These are phyloP conservation scores for Sclerurus mexicanus DNA, from an alignment of 2,113 vertebrate genomes.

Conservation along the genomic window DNA sequence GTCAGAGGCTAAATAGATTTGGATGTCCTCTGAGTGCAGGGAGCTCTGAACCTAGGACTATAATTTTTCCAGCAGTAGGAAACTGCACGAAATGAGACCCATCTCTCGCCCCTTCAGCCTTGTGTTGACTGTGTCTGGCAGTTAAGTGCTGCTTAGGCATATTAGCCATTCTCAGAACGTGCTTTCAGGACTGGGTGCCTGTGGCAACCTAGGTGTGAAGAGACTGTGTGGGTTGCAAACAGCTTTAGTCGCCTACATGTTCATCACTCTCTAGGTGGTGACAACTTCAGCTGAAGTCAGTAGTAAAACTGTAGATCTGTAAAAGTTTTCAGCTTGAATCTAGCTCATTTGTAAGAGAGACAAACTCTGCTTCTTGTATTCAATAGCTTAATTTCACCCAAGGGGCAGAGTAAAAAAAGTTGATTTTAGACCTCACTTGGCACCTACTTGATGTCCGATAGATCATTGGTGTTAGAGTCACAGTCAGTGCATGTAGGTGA, in stretches of 20 bases:
- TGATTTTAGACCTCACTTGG: neutral
- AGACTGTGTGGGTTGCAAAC: neutral
- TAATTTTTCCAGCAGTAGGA: neutral
- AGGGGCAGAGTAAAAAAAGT: neutral
- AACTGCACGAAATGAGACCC: neutral
- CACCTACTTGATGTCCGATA: neutral
- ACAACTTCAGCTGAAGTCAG: neutral
- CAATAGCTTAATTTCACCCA: neutral
- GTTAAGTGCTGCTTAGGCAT: neutral
- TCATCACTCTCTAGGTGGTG: conserved; percentile 3
- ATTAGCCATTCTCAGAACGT: neutral
- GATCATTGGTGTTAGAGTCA: neutral
- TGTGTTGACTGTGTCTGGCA: neutral
- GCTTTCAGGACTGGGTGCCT: neutral
- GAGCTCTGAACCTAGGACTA: neutral
- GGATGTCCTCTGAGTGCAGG: neutral
- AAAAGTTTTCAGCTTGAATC: neutral
- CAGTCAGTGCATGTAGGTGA: neutral
- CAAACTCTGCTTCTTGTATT: neutral
- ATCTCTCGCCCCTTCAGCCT: neutral
- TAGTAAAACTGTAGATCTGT: neutral
- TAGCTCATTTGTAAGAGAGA: neutral
- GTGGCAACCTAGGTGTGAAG: conserved; percentile 1
- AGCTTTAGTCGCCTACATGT: neutral
- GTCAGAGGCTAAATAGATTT: neutral